Evolutionary conservation across 2,797 vertebrate species (phyloP).

Genomic region (Luscinia luscinia): DNA sequence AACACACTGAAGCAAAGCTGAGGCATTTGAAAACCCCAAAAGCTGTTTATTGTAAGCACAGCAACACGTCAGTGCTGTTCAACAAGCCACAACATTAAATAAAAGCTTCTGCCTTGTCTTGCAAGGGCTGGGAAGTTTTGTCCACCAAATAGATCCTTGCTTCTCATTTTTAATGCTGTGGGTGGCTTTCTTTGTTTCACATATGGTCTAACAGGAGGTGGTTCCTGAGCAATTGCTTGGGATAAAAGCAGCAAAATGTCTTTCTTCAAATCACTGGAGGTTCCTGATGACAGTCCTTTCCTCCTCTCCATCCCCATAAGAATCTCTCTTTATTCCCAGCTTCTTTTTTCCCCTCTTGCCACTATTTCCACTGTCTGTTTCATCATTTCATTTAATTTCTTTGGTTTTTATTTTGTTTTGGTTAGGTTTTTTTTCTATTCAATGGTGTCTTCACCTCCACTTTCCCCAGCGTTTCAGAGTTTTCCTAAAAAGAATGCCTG

Average conservation of each 20-base stretch:
- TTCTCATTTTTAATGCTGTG: neutral
- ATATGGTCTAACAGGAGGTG: neutral
- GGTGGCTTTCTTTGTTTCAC: neutral
- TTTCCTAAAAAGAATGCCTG: neutral
- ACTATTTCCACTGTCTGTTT: neutral
- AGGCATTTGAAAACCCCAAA: constrained; percentile 46
- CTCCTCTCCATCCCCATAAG: neutral
- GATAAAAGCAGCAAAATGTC: constrained; percentile 26
- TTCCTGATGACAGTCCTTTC: neutral
- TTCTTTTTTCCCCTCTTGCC: neutral
- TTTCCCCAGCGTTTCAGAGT: constrained; percentile 5
- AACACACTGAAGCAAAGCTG: constrained; percentile 57
- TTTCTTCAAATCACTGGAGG: neutral
- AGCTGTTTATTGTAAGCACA: constrained; percentile 54
- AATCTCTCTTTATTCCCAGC: neutral
- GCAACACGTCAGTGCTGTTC: neutral
- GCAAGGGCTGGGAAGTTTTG: neutral
- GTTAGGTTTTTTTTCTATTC: neutral
- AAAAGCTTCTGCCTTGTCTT: constrained; percentile 31
- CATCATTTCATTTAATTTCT: neutral
- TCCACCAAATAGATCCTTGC: neutral
- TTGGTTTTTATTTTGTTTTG: neutral
- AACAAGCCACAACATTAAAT: constrained; percentile 29
- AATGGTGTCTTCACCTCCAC: neutral
- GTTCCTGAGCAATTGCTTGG: constrained; percentile 34